phyloP scores from a whole-genome alignment of 2,797 vertebrate species.

The Geotrypetes seraphini region DNA sequence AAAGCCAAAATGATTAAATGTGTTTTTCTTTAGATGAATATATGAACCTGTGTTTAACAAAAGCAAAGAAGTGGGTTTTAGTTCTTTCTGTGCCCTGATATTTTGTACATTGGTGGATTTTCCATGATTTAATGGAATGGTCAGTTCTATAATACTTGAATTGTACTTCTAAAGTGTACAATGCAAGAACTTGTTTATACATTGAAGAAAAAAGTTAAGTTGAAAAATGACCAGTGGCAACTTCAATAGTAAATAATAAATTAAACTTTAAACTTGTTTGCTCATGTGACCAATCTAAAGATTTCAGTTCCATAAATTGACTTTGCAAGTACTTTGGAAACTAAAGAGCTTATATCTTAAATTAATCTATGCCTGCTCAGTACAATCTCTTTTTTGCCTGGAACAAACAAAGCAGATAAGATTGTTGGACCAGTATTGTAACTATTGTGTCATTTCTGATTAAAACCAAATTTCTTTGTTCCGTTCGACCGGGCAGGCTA shows the following conservation, averaged over 20 bases:
- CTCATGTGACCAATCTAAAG: too few species aligned
- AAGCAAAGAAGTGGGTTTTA: too few species aligned
- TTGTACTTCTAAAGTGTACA: slow-evolving; percentile 55
- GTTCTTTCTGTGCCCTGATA: too few species aligned
- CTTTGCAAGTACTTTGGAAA: too few species aligned
- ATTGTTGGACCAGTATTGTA: slow-evolving; percentile 82
- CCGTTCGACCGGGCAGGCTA: too few species aligned
- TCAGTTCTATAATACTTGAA: too few species aligned
- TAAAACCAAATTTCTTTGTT: slow-evolving; percentile 72
- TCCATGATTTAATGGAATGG: too few species aligned
- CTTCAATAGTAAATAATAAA: slow-evolving; percentile 41
- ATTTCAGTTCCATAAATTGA: too few species aligned
- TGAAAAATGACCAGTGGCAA: slow-evolving; percentile 48
- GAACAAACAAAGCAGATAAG: slow-evolving; percentile 54
- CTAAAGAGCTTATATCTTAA: too few species aligned
- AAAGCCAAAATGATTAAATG: slow-evolving; percentile 63
- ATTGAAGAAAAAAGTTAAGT: slow-evolving; percentile 66
- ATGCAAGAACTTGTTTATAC: slow-evolving; percentile 76
- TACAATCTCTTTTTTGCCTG: slow-evolving; percentile 59
- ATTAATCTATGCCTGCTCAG: too few species aligned
- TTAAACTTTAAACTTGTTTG: too few species aligned
- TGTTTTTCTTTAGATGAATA: slow-evolving; percentile 65
- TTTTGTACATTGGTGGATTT: too few species aligned
- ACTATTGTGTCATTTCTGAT: slow-evolving; percentile 68
- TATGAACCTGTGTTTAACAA: slow-evolving; percentile 60